phyloP scores from a whole-genome alignment of 2,113 vertebrate species.

The Brienomyrus brachyistius region DNA sequence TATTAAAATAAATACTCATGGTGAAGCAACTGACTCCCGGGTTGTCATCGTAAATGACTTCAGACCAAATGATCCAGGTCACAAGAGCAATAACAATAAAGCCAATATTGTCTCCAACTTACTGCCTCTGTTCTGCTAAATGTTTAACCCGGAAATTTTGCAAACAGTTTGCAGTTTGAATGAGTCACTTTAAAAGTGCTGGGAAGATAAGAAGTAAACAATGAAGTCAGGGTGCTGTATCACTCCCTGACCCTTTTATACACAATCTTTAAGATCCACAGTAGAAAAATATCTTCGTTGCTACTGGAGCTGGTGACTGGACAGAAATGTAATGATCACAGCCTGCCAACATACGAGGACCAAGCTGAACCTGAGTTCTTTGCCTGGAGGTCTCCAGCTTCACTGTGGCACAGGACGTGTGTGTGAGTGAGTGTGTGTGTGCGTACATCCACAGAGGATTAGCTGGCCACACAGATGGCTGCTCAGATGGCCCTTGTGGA shows the following conservation, averaged over 20 bases:
- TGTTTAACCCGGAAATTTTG: not conserved
- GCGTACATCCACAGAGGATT: not conserved
- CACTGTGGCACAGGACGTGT: not conserved
- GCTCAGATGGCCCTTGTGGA: conserved; percentile 3
- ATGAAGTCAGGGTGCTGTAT: not conserved
- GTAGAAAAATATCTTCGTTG: not conserved
- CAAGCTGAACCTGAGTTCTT: not conserved
- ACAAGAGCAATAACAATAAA: not conserved
- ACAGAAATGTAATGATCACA: not conserved
- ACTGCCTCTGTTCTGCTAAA: not conserved
- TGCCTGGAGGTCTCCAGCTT: not conserved
- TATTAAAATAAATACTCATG: not conserved
- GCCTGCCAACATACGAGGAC: not conserved
- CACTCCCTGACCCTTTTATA: not conserved
- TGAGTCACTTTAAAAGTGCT: not conserved
- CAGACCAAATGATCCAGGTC: not conserved
- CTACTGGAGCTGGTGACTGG: not conserved
- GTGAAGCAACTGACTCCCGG: not conserved
- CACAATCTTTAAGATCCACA: not conserved
- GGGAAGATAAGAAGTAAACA: not conserved
- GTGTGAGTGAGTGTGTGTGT: not conserved
- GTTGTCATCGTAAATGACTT: not conserved
- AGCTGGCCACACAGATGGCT: not conserved
- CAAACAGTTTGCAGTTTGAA: not conserved
- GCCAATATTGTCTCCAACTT: not conserved